phyloP scores from a whole-genome alignment of 2,113 vertebrate genomes.

The Dipodomys stephensi region DNA sequence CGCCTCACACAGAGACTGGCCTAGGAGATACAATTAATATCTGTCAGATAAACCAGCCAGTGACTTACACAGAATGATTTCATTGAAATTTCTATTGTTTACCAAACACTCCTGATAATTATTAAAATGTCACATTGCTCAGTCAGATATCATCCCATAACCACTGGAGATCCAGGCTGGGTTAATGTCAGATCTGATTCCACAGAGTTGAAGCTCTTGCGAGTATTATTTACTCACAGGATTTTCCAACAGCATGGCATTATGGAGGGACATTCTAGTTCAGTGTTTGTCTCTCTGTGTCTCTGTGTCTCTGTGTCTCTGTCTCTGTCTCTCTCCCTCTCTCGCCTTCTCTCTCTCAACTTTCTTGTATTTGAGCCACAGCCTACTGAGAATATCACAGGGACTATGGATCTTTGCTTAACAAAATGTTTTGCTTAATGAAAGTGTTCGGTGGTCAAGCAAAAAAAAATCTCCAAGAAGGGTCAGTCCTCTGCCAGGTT shows the following conservation, averaged over 20 bases:
- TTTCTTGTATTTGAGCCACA: not conserved
- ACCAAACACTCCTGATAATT: not conserved
- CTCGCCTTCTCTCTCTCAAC: no score
- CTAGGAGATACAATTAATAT: not conserved
- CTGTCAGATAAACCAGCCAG: not conserved
- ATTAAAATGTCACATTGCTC: not conserved
- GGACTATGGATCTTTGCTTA: not conserved
- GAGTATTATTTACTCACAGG: no score
- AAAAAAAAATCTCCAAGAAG: not conserved
- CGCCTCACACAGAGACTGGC: not conserved
- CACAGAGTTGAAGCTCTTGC: not conserved
- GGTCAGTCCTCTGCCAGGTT: constrained; percentile 17
- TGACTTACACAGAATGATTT: not conserved
- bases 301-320: no score
- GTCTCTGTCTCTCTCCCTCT: no score
- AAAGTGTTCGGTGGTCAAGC: not conserved
- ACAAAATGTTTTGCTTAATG: not conserved
- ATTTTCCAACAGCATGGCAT: not conserved
- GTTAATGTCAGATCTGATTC: not conserved
- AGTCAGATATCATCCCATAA: not conserved
- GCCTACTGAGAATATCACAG: not conserved
- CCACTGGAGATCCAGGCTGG: not conserved
- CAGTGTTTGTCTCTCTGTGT: not conserved
- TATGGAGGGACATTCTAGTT: not conserved
- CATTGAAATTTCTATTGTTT: not conserved